Evolutionary conservation across 2,113 vertebrate species (phyloP).

Genomic region (Macquaria australasica): DNA sequence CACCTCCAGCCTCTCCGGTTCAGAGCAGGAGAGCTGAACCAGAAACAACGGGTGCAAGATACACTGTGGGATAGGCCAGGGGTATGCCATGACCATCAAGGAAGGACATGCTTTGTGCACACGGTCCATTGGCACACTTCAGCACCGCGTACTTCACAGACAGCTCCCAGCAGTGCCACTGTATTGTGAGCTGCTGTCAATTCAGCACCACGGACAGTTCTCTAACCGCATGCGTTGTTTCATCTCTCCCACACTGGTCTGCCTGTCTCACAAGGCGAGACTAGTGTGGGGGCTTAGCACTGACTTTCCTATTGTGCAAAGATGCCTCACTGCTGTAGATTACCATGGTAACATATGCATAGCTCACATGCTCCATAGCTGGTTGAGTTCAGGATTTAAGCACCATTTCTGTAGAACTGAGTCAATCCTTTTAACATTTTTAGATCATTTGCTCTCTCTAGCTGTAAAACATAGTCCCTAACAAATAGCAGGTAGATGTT

Average conservation of each 20-base stretch:
- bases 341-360: background rate
- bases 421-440: conserved; percentile 6
- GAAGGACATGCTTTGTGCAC: conserved; percentile 60
- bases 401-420: background rate
- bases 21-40: conserved; percentile 51
- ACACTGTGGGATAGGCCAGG: conserved; percentile 38
- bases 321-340: conserved; percentile 3
- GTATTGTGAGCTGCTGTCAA: background rate
- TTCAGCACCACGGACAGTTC: conserved; percentile 61
- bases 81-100: conserved; percentile 52
- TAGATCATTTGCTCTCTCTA: background rate
- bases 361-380: background rate
- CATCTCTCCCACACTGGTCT: background rate
- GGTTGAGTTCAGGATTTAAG: conserved; percentile 17
- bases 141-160: conserved; percentile 35
- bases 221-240: background rate
- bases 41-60: conserved; percentile 63
- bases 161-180: conserved; percentile 12
- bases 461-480: conserved; percentile 11
- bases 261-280: background rate
- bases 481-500: conserved; percentile 22
- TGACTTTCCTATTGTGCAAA: conserved; percentile 1
- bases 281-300: background rate
- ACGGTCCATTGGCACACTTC: conserved; percentile 37
- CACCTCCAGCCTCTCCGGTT: conserved; percentile 40